phyloP scores from a whole-genome alignment of 2,113 vertebrate species.

The Antechinus stuartii region DNA sequence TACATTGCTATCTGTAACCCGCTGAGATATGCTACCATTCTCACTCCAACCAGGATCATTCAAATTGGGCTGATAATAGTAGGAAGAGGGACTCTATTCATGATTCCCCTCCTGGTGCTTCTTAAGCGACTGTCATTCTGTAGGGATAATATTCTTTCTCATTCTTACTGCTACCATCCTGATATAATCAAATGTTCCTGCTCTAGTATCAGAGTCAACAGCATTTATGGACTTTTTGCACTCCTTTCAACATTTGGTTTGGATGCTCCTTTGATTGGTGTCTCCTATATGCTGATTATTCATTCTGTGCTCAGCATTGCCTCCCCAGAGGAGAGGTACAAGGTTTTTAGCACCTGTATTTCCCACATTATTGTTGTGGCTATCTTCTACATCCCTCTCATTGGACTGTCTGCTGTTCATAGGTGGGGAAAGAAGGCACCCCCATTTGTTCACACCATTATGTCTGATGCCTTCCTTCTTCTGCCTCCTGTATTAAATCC shows the following conservation, averaged over 20 bases:
- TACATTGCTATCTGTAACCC: conserved; percentile 77
- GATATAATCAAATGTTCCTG: conserved; percentile 74
- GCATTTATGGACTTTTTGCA: conserved; percentile 65
- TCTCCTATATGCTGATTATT: conserved; percentile 74
- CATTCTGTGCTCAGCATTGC: conserved; percentile 68
- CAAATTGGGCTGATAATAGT: conserved; percentile 57
- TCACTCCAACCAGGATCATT: conserved; percentile 61
- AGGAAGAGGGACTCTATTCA: conserved; percentile 51
- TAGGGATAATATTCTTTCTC: conserved; percentile 54
- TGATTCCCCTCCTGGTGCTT: conserved; percentile 64
- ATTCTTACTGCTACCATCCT: conserved; percentile 76
- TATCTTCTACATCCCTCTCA: conserved; percentile 60
- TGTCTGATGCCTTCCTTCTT: conserved; percentile 73
- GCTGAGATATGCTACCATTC: conserved; percentile 64
- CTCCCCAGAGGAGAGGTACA: conserved; percentile 56
- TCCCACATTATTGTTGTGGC: conserved; percentile 58
- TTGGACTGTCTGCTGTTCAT: conserved; percentile 60
- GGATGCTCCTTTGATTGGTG: conserved; percentile 68
- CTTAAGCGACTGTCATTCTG: conserved; percentile 75
- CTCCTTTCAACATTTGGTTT: conserved; percentile 70
- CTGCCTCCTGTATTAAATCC: conserved; percentile 71
- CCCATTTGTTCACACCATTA: conserved; percentile 68
- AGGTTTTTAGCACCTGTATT: conserved; percentile 67
- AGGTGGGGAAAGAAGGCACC: conserved; percentile 52
- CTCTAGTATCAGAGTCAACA: conserved; percentile 68